Conservation (phyloP, 2,888 invertebrate genomes). For the Reticulitermes lucifugus region DNA sequence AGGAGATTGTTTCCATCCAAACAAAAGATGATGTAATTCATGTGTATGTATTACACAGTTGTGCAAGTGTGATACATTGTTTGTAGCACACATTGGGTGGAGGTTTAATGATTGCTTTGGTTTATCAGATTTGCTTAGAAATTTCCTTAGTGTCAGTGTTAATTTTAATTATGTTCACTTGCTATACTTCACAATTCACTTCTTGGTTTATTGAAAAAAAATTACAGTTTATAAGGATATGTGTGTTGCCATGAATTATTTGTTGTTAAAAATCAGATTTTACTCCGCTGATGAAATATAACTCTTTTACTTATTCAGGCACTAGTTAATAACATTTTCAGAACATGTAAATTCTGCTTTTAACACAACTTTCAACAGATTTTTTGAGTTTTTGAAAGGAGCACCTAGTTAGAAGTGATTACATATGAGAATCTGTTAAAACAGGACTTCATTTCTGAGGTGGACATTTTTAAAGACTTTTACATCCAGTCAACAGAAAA, state of each 20-base stretch:
- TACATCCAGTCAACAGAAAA: conserved; percentile 1
- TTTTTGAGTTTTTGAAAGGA: background rate
- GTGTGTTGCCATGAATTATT: background rate
- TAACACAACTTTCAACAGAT: background rate
- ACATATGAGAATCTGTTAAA: conserved; percentile 6
- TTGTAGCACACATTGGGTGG: background rate
- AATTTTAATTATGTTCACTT: background rate
- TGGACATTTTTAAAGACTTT: conserved; percentile 2
- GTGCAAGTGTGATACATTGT: background rate
- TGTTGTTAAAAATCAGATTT: conserved; percentile 20
- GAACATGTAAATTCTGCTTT: background rate
- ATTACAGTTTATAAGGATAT: background rate
- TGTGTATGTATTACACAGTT: conserved; percentile 12
- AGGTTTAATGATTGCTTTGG: background rate
- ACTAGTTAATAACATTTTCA: conserved; percentile 10
- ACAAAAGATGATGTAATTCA: background rate
- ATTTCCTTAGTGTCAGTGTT: background rate
- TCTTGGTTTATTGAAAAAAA: background rate
- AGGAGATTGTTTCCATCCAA: background rate
- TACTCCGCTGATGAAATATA: background rate
- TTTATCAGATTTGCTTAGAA: background rate
- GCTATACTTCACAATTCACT: background rate
- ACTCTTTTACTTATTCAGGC: conserved; percentile 20
- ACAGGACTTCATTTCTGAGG: background rate
- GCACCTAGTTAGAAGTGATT: background rate